Evolutionary conservation across 2,113 vertebrate species (phyloP), one percentile per base, ranked within the genome.

Genomic region (Engraulis encrasicolus): DNA sequence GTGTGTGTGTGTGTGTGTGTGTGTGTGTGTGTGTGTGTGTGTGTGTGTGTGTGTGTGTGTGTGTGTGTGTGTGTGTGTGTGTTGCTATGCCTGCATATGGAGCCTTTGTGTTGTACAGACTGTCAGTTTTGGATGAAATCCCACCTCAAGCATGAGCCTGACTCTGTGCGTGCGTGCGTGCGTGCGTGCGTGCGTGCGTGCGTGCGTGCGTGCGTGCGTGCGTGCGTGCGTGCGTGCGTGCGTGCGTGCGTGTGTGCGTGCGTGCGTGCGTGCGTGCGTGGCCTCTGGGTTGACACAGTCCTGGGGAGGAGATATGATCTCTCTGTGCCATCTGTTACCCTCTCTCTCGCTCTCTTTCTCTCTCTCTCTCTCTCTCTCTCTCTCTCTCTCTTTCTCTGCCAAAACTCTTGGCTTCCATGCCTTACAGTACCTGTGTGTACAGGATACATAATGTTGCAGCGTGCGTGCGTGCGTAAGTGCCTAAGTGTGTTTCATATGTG

Each of bases 311-410:
- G 91, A 90, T 92, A 92, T 91, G 91, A 91, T 87, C 88, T 90
- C 80, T 83, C 87, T 90, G 86, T 93, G 91, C 94, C 94, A 95
- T 95, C 94, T 95, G 93, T 92, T 94, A 79, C 89, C 81, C 14
- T 50, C 45, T 38, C 83, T 23, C 18, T 45, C 87, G 88, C 87
- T 87, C 80, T 87, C 85, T 90, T 87, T 90, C 88, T 87, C 83
- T 80, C 85, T 86, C 79, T 27, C 31, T 90, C 82, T 88, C 85
- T 89, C 88, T 83, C 84, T 80, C n/a, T 66, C 45, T 79, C 37
- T 38, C 36, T 78, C 27, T 31, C 58, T 82, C 48, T 34, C 2
- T 74, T 40, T 19, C 50, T 6, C 61, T 52, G 27, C 48, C n/a
- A n/a, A 6, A 50, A 37, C 17, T 50, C 19, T 58, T 71, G 6